phyloP scores from a whole-genome alignment of 2,888 invertebrate genomes.

The Philereme vetulata region DNA sequence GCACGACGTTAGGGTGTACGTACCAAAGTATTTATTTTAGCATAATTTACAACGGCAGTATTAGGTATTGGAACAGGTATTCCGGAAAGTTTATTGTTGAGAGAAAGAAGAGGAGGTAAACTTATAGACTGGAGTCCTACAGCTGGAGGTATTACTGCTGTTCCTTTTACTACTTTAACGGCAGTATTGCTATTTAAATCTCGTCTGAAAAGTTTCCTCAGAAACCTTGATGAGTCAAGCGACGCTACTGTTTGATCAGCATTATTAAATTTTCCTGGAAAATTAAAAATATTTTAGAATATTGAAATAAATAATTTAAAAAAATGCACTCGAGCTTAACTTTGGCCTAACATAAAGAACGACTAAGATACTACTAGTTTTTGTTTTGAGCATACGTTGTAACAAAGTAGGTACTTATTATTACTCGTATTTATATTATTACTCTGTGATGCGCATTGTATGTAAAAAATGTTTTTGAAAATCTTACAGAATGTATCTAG shows the following conservation, averaged over 20 bases:
- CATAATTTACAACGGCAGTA: conserved; percentile 69
- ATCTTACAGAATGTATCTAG: too few relatives aligned
- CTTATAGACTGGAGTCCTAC: conserved; percentile 63
- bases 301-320: not conserved
- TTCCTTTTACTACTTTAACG: conserved; percentile 56
- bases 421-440: too few relatives aligned
- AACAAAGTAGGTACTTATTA: too few relatives aligned
- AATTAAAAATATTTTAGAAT: not conserved
- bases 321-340: too few relatives aligned
- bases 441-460: too few relatives aligned
- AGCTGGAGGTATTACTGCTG: conserved; percentile 59
- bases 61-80: conserved; percentile 75
- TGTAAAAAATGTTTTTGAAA: too few relatives aligned
- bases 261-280: conserved; percentile 12
- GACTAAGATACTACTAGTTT: too few relatives aligned
- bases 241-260: conserved; percentile 4
- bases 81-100: conserved; percentile 64
- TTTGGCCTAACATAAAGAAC: too few relatives aligned
- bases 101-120: conserved; percentile 60
- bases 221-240: conserved; percentile 26
- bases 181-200: conserved; percentile 40
- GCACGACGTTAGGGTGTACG: conserved; percentile 30
- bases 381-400: too few relatives aligned
- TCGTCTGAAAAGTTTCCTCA: conserved; percentile 43
- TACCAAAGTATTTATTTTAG: conserved; percentile 66